Percentiles rank a stretch among this genome's conserved stretches.
Conservation (phyloP, 2,888 invertebrate genomes). For the Gibbula magus region DNA sequence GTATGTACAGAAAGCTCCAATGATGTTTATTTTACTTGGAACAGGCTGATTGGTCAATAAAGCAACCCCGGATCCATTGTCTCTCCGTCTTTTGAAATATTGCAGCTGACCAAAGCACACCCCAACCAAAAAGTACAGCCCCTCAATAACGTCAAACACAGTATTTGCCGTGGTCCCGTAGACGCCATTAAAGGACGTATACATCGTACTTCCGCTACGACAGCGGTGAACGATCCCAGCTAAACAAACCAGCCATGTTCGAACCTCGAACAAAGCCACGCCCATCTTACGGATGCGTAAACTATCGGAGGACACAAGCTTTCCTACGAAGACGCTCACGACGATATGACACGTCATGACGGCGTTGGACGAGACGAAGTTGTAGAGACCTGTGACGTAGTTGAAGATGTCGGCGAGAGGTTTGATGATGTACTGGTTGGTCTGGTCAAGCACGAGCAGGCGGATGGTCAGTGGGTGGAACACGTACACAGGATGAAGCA, state of each 20-base stretch:
- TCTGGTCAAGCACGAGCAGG: neutral
- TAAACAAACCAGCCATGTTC: neutral
- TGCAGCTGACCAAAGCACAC: neutral
- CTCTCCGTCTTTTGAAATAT: neutral
- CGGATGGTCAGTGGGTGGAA: neutral
- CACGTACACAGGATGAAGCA: no score
- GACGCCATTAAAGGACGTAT: neutral
- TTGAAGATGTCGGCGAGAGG: slow-evolving; percentile 29
- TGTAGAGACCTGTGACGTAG: slow-evolving; percentile 22
- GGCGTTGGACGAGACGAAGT: slow-evolving; percentile 30
- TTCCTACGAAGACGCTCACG: slow-evolving; percentile 10
- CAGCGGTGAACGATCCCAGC: neutral
- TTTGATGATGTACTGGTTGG: slow-evolving; percentile 13
- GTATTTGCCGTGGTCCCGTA: neutral
- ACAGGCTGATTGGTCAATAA: no score
- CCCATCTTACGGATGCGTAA: neutral
- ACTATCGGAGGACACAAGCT: slow-evolving; percentile 3
- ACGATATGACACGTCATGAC: neutral
- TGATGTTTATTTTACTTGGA: no score
- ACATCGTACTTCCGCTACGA: neutral
- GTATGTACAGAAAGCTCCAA: neutral
- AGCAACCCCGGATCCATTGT: neutral
- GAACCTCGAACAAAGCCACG: neutral
- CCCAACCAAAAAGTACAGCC: neutral
- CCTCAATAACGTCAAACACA: neutral